Conservation (phyloP, 2,113 vertebrate genomes). For the Python bivittatus region DNA sequence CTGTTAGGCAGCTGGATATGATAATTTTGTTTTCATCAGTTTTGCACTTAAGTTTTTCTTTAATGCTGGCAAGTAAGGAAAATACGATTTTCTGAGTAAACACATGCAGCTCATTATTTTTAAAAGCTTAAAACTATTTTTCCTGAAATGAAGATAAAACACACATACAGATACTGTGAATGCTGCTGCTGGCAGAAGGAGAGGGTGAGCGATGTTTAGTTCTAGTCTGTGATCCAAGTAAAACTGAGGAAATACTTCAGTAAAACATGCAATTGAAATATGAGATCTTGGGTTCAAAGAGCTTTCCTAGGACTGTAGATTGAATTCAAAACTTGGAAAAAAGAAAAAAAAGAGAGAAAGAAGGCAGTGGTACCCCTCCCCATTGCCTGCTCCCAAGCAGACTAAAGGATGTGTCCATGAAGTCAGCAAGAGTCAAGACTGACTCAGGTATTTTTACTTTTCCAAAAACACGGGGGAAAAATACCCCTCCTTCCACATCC, state of each 20-base stretch:
- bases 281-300: background rate
- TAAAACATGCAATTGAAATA: background rate
- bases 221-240: background rate
- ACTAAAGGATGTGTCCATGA: too few relatives aligned
- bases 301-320: too few relatives aligned
- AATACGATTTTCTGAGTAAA: background rate
- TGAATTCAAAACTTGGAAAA: too few relatives aligned
- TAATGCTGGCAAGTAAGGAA: background rate
- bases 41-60: background rate
- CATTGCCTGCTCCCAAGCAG: too few relatives aligned
- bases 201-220: background rate
- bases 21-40: background rate
- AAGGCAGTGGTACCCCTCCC: too few relatives aligned
- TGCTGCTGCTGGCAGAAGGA: too few relatives aligned
- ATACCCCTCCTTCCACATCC: too few relatives aligned
- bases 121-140: background rate
- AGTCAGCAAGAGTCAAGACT: too few relatives aligned
- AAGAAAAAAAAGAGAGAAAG: too few relatives aligned
- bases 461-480: too few relatives aligned
- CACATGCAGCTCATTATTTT: background rate
- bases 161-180: background rate
- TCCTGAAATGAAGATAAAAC: background rate
- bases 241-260: background rate
- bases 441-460: too few relatives aligned
- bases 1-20: background rate